Conservation (phyloP, 1,140 invertebrate species). For the Onthophagus taurus region DNA sequence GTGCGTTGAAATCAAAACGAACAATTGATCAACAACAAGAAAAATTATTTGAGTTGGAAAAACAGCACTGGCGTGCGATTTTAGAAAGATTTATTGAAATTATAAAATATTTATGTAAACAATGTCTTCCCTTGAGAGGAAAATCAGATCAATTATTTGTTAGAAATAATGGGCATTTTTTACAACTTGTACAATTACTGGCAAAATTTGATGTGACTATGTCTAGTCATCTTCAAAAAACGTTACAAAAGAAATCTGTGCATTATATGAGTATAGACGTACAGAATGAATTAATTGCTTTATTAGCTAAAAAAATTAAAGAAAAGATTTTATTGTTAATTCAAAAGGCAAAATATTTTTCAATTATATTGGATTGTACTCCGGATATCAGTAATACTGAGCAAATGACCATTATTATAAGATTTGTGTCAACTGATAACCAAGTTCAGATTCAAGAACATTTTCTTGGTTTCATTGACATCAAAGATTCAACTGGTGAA, state of each 20-base stretch:
- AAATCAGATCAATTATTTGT: conserved; percentile 2
- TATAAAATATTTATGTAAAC: conserved; percentile 3
- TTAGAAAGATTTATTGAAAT: conserved; percentile 7
- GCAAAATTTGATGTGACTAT: conserved; percentile 1
- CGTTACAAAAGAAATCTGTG: neutral
- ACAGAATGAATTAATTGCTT: conserved; percentile 23
- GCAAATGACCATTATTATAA: too few species aligned
- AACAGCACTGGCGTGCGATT: conserved; percentile 1
- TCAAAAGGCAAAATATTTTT: too few species aligned
- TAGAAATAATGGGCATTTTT: conserved; percentile 8
- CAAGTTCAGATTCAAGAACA: too few species aligned
- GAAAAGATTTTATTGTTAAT: conserved; percentile 29
- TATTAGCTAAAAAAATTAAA: conserved; percentile 26
- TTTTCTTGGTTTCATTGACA: too few species aligned
- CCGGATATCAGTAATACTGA: too few species aligned
- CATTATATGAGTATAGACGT: conserved; percentile 10
- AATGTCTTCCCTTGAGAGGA: conserved; percentile 5
- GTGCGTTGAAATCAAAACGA: conserved; percentile 1
- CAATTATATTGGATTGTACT: too few species aligned
- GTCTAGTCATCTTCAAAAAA: neutral
- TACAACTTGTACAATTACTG: conserved; percentile 5
- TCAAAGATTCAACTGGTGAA: too few species aligned
- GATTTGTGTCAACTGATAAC: too few species aligned
- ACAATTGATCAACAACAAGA: neutral
- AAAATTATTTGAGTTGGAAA: conserved; percentile 3